phyloP scores from a whole-genome alignment of 2,888 invertebrate species.

The Sclerodermus sp. region DNA sequence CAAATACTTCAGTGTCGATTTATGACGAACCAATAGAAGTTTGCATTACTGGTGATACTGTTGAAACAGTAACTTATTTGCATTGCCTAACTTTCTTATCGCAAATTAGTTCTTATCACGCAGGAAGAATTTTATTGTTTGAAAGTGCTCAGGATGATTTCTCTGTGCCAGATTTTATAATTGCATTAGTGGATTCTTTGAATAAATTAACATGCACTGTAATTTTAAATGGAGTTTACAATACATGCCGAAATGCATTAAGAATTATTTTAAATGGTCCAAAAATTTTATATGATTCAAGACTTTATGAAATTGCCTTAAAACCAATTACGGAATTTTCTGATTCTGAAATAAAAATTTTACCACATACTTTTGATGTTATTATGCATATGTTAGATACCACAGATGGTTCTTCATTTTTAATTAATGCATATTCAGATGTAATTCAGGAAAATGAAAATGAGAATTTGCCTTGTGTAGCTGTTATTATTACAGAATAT shows the following conservation, averaged over 20 bases:
- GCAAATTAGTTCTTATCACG: conserved; percentile 40
- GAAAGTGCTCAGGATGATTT: conserved; percentile 35
- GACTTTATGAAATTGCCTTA: conserved; percentile 43
- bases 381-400: conserved; percentile 44
- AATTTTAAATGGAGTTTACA: conserved; percentile 41
- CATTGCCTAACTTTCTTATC: conserved; percentile 48
- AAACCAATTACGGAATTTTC: conserved; percentile 30
- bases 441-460: conserved; percentile 28
- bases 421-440: conserved; percentile 22
- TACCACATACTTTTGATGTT: conserved; percentile 45
- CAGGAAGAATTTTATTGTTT: conserved; percentile 38
- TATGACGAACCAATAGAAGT: conserved; percentile 44
- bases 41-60: conserved; percentile 47
- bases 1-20: conserved; percentile 33
- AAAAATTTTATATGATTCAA: conserved; percentile 34
- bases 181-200: conserved; percentile 35
- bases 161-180: conserved; percentile 38
- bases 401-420: conserved; percentile 41
- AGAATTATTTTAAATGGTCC: conserved; percentile 39
- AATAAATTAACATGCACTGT: conserved; percentile 40
- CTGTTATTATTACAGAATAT: conserved; percentile 33
- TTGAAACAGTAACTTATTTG: conserved; percentile 46
- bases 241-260: conserved; percentile 38
- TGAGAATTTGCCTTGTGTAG: conserved; percentile 35
- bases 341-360: conserved; percentile 37